Evolutionary conservation across 2,888 invertebrate species (phyloP).

Genomic region (Trissoscelio sp.): DNA sequence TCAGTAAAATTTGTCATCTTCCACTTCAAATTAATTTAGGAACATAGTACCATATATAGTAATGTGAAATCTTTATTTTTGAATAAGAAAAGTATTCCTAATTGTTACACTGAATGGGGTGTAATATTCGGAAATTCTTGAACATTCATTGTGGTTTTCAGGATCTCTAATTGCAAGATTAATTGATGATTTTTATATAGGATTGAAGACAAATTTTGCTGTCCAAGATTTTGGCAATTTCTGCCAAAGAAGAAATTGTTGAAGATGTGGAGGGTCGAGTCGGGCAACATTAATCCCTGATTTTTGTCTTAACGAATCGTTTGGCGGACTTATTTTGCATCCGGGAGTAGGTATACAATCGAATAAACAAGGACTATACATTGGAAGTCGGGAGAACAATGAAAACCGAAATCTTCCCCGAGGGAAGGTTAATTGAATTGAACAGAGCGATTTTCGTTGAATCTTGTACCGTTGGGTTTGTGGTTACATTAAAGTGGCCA

Average conservation of each 20-base stretch:
- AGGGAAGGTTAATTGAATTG: constrained; percentile 11
- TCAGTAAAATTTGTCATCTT: background rate
- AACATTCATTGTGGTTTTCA: too few species aligned
- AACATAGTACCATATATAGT: too few species aligned
- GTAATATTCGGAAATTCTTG: too few species aligned
- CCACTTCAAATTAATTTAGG: too few species aligned
- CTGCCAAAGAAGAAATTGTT: constrained; percentile 27
- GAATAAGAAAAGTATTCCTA: too few species aligned
- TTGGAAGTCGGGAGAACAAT: background rate
- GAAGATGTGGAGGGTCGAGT: constrained; percentile 64
- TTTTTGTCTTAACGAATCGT: constrained; percentile 24
- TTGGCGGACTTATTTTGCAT: constrained; percentile 3
- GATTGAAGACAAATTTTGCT: background rate
- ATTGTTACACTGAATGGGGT: too few species aligned
- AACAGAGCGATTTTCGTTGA: constrained; percentile 12
- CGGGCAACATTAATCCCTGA: constrained; percentile 12
- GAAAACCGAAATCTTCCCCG: background rate
- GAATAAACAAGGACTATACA: background rate
- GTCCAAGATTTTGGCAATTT: background rate
- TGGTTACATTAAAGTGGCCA: constrained; percentile 12
- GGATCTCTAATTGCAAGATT: too few species aligned
- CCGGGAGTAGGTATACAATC: background rate
- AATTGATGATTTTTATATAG: too few species aligned
- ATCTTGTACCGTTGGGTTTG: background rate
- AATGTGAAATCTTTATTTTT: too few species aligned